phyloP scores from a whole-genome alignment of 2,888 invertebrate genomes.

The Odontocolon sp. region DNA sequence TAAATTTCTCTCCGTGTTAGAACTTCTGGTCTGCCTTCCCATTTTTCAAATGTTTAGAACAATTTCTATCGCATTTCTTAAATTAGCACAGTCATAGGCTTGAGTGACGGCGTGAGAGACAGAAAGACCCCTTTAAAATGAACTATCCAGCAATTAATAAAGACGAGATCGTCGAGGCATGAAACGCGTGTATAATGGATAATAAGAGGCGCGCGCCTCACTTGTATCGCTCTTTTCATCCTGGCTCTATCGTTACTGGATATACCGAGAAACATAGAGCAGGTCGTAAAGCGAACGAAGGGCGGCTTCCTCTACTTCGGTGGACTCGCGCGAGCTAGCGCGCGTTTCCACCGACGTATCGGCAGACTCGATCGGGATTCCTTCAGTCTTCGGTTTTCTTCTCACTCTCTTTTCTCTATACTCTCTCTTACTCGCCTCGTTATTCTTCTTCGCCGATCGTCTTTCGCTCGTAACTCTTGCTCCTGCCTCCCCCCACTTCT shows the following conservation, averaged over 20 bases:
- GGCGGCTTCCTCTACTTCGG: slow-evolving; percentile 42
- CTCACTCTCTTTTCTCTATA: not conserved
- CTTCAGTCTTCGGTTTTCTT: slow-evolving; percentile 45
- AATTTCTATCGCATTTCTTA: no score
- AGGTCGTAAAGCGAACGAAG: slow-evolving; percentile 43
- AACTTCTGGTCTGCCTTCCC: no score
- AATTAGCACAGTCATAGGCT: not conserved
- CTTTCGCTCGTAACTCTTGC: slow-evolving; percentile 53
- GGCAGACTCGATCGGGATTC: slow-evolving; percentile 50
- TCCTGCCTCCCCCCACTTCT: slow-evolving; percentile 22
- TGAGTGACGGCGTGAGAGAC: slow-evolving; percentile 16
- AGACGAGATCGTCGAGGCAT: slow-evolving; percentile 43
- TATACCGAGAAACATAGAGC: slow-evolving; percentile 11
- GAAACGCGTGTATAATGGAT: slow-evolving; percentile 49
- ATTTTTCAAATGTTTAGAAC: no score
- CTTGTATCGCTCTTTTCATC: not conserved
- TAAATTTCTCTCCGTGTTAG: no score
- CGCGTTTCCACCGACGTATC: slow-evolving; percentile 37
- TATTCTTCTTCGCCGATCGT: slow-evolving; percentile 34
- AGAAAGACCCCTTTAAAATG: slow-evolving; percentile 22
- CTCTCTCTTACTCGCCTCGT: slow-evolving; percentile 22
- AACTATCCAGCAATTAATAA: slow-evolving; percentile 45
- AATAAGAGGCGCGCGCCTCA: slow-evolving; percentile 34
- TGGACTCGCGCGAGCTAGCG: slow-evolving; percentile 25
- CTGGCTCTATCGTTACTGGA: not conserved